Evolutionary conservation across 2,113 vertebrate genomes (phyloP).

Genomic region (Melanerpes aurifrons): DNA sequence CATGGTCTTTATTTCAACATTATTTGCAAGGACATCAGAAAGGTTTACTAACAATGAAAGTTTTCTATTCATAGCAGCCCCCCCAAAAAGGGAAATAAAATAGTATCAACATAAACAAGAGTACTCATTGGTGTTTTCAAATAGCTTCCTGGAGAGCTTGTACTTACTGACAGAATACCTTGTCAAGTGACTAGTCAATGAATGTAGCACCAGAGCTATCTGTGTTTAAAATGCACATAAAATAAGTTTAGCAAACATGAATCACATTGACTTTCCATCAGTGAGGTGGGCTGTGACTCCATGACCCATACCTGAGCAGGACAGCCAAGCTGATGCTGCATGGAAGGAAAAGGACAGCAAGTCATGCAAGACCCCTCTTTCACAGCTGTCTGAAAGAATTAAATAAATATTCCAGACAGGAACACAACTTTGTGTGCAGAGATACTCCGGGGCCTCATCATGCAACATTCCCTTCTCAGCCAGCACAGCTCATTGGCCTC

Average conservation of each 20-base stretch:
- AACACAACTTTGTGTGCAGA: background rate
- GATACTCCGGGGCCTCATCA: background rate
- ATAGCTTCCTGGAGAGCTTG: background rate
- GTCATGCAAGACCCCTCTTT: background rate
- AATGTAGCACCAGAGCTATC: background rate
- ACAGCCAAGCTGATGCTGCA: background rate
- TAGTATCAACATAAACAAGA: background rate
- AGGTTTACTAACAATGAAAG: background rate
- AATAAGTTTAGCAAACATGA: background rate
- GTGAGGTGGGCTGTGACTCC: background rate
- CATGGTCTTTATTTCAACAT: background rate
- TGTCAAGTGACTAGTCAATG: background rate
- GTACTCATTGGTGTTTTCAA: background rate
- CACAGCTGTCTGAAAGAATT: background rate
- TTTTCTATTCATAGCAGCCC: background rate
- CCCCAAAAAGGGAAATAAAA: background rate
- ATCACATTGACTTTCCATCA: background rate
- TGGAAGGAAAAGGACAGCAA: background rate
- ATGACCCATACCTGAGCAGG: background rate
- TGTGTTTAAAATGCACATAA: background rate
- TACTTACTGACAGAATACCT: background rate
- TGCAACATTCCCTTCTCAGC: background rate
- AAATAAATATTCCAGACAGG: background rate
- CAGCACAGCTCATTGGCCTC: background rate
- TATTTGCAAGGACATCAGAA: constrained; percentile 17